phyloP scores from a whole-genome alignment of 1,140 invertebrate genomes.

The Drosophila prosaltans region DNA sequence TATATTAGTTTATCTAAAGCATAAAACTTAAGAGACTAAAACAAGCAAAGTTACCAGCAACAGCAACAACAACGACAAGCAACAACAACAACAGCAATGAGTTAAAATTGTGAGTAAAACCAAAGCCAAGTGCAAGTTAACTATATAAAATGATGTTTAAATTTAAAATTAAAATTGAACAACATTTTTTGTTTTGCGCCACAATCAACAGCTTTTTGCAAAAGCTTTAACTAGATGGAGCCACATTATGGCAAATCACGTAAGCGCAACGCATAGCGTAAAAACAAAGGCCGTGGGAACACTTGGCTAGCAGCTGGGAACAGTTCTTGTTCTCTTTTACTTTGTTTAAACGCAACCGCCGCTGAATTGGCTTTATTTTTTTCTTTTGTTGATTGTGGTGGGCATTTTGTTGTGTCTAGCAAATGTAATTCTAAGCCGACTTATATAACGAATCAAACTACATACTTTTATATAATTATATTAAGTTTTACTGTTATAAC shows the following conservation, averaged over 20 bases:
- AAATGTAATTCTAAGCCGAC: too few relatives aligned
- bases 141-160: constrained; percentile 25
- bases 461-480: constrained; percentile 18
- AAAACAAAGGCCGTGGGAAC: constrained; percentile 29
- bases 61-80: constrained; percentile 26
- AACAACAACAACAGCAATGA: constrained; percentile 18
- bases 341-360: constrained; percentile 22
- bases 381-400: constrained; percentile 35
- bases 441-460: not conserved
- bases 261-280: constrained; percentile 27
- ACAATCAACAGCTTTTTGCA: constrained; percentile 84
- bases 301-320: constrained; percentile 38
- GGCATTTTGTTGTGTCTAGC: constrained; percentile 14
- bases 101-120: constrained; percentile 11
- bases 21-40: not conserved
- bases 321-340: constrained; percentile 31
- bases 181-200: not conserved
- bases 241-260: constrained; percentile 36
- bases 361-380: constrained; percentile 6
- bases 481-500: constrained; percentile 76
- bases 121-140: constrained; percentile 26
- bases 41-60: constrained; percentile 50
- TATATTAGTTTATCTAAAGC: not conserved
- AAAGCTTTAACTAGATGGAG: constrained; percentile 67
- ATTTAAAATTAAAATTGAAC: not conserved